Conservation (phyloP, 2,888 invertebrate species). For the Ophion ellenae region DNA sequence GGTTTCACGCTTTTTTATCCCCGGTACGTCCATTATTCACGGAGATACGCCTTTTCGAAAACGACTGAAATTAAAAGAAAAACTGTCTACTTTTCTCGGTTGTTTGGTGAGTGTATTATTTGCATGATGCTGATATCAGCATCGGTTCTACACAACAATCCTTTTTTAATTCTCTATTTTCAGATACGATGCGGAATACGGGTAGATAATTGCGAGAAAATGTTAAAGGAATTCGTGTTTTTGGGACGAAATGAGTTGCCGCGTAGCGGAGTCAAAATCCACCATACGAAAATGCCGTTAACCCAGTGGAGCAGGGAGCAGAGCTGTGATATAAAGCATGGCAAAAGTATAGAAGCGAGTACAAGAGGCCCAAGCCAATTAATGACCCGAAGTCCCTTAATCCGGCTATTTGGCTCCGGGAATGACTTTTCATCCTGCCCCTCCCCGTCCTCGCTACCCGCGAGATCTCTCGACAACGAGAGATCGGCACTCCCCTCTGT, state of each 20-base stretch:
- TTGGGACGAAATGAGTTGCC: neutral
- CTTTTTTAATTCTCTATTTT: too few species aligned
- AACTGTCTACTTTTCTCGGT: too few species aligned
- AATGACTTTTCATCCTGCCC: slow-evolving; percentile 81
- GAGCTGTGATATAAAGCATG: slow-evolving; percentile 23
- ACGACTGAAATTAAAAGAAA: too few species aligned
- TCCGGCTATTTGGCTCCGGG: slow-evolving; percentile 81
- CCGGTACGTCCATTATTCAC: too few species aligned
- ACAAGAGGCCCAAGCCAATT: slow-evolving; percentile 73
- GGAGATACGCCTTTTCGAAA: too few species aligned
- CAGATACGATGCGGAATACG: neutral
- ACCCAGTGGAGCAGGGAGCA: neutral
- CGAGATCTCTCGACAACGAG: slow-evolving; percentile 46
- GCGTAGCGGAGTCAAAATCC: neutral
- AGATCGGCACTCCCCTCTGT: slow-evolving; percentile 68
- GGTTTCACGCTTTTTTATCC: too few species aligned
- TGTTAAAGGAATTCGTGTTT: neutral
- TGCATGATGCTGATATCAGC: too few species aligned
- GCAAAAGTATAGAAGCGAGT: slow-evolving; percentile 37
- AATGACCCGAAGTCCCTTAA: slow-evolving; percentile 80
- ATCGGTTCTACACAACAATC: too few species aligned
- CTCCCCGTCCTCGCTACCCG: slow-evolving; percentile 11
- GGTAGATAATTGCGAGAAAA: neutral
- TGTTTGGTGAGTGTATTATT: too few species aligned
- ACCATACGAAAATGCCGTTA: slow-evolving; percentile 14